Conservation (phyloP, 2,888 invertebrate genomes). For the Brassicogethes aeneus region DNA sequence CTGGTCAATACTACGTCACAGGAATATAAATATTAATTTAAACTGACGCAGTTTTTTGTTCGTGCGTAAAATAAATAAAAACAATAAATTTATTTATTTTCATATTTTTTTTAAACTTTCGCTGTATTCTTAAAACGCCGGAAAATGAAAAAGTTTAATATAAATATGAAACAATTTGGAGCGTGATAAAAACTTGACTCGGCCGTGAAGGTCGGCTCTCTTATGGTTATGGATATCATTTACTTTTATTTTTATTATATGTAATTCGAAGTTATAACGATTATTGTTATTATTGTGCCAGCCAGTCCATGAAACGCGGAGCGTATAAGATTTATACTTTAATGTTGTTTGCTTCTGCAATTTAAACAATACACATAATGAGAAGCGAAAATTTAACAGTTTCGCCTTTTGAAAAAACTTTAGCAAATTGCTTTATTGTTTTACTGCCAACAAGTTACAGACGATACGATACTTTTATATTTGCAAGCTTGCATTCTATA, state of each 20-base stretch:
- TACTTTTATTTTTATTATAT: constrained; percentile 39
- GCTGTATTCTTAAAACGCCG: too few species aligned
- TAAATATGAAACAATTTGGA: background rate
- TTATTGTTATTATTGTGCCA: constrained; percentile 33
- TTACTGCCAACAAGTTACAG: too few species aligned
- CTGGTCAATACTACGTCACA: too few species aligned
- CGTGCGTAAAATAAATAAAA: too few species aligned
- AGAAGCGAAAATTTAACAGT: background rate
- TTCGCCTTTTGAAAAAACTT: too few species aligned
- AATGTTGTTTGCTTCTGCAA: background rate
- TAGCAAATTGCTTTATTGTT: too few species aligned
- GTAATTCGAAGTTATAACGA: constrained; percentile 38
- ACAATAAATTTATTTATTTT: too few species aligned
- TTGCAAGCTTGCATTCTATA: too few species aligned
- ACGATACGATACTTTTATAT: too few species aligned
- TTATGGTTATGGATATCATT: constrained; percentile 38
- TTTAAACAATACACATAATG: background rate
- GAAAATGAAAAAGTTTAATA: background rate
- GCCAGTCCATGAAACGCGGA: constrained; percentile 2
- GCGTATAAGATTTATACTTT: constrained; percentile 2
- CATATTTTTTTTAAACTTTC: too few species aligned
- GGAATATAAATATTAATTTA: too few species aligned
- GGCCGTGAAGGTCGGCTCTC: constrained; percentile 30
- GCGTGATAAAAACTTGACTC: background rate
- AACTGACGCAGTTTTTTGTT: too few species aligned